These are phyloP conservation scores for Diadema setosum DNA, from an alignment of 35 echinoderm and acorn worm species.

Conservation along the genomic window DNA sequence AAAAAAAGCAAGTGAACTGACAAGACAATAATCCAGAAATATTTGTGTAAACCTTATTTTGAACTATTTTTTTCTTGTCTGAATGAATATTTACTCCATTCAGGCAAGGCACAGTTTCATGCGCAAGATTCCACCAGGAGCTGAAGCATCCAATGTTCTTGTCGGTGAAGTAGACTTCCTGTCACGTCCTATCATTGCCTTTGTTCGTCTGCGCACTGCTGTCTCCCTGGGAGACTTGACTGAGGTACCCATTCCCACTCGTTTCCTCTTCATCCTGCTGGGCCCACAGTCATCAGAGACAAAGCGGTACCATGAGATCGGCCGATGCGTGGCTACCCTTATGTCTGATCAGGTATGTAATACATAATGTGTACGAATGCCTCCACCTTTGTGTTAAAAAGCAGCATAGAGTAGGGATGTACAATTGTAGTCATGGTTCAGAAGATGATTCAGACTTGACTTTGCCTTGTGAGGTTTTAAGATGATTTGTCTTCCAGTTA, in stretches of 20 bases:
- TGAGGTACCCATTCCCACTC: conserved; percentile 84
- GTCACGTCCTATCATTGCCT: conserved; percentile 76
- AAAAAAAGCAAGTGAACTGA: too few relatives aligned
- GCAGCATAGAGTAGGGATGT: too few relatives aligned
- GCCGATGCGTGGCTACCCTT: conserved; percentile 84
- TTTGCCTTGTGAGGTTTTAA: too few relatives aligned
- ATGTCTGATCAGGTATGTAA: conserved; percentile 81
- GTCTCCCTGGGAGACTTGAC: conserved; percentile 82
- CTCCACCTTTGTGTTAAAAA: too few relatives aligned
- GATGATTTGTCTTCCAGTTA: too few relatives aligned
- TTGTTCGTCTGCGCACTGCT: conserved; percentile 62
- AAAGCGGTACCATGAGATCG: conserved; percentile 82
- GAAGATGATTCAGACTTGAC: too few relatives aligned
- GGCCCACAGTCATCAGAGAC: conserved; percentile 56
- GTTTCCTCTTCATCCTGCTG: conserved; percentile 88
- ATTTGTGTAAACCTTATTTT: too few relatives aligned
- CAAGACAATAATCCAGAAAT: too few relatives aligned
- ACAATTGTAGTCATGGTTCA: too few relatives aligned
- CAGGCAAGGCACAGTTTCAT: conserved; percentile 80
- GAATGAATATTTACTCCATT: not conserved
- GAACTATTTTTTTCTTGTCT: not conserved
- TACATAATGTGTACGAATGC: too few relatives aligned
- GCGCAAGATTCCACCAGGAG: conserved; percentile 80
- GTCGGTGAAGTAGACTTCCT: conserved; percentile 93
- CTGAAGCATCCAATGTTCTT: conserved; percentile 90